phyloP scores from a whole-genome alignment of 2,888 invertebrate genomes.

The Rhamphomyia laevipes region DNA sequence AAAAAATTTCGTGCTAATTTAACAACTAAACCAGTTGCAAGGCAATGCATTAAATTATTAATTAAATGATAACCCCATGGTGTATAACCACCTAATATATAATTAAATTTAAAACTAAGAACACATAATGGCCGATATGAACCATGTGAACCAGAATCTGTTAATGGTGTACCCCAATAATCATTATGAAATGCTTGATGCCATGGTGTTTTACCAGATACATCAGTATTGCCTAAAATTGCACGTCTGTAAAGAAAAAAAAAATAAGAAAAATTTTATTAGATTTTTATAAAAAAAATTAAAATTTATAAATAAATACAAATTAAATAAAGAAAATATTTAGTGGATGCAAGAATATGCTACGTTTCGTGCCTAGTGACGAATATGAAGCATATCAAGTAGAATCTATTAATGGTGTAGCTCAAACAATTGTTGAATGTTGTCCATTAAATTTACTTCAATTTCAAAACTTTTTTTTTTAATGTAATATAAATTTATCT shows the following conservation, averaged over 20 bases:
- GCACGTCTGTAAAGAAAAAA: constrained; percentile 68
- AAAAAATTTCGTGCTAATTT: constrained; percentile 59
- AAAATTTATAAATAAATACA: not conserved
- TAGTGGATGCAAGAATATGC: no score
- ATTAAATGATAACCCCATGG: constrained; percentile 78
- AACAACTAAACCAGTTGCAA: constrained; percentile 74
- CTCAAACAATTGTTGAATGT: no score
- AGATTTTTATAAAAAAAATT: not conserved
- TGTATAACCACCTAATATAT: constrained; percentile 61
- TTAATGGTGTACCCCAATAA: constrained; percentile 95
- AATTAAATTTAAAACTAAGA: constrained; percentile 76
- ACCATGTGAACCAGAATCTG: constrained; percentile 89
- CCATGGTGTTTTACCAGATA: constrained; percentile 74
- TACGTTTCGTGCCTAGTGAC: no score
- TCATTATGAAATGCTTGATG: constrained; percentile 77
- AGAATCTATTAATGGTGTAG: no score
- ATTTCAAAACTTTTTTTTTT: no score
- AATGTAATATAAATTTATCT: no score
- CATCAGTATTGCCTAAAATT: constrained; percentile 87
- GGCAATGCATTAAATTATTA: constrained; percentile 75
- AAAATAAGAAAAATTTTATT: constrained; percentile 10
- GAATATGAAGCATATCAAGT: no score
- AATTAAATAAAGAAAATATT: not conserved
- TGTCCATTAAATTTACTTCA: no score
- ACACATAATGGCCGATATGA: constrained; percentile 91